Evolutionary conservation across 2,113 vertebrate genomes (phyloP).

Genomic region (Phocoena sinus): DNA sequence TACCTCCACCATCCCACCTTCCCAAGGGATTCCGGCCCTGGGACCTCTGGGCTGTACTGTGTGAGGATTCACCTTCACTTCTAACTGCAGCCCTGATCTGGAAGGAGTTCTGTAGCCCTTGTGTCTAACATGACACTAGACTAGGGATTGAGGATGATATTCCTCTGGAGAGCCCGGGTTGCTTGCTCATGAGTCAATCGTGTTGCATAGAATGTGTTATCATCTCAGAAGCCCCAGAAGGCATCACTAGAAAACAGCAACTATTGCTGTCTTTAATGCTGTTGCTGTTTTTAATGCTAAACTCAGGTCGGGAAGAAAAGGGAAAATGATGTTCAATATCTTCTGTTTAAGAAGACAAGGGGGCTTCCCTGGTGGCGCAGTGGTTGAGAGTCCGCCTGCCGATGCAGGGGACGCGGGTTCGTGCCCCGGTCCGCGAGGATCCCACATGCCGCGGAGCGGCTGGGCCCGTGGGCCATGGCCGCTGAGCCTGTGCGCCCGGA

Average conservation of each 20-base stretch:
- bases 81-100: not conserved
- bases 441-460: too few relatives aligned
- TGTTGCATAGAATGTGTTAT: not conserved
- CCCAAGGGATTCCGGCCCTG: not conserved
- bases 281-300: not conserved
- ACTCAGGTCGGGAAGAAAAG: not conserved
- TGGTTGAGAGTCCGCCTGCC: too few relatives aligned
- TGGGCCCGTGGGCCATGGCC: too few relatives aligned
- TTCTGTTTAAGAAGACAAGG: not conserved
- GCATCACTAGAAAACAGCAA: too few relatives aligned
- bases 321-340: not conserved
- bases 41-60: not conserved
- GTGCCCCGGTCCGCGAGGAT: too few relatives aligned
- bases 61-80: not conserved
- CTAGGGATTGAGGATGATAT: not conserved
- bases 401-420: too few relatives aligned
- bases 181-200: not conserved
- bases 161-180: not conserved
- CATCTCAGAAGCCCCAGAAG: not conserved
- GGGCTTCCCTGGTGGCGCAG: too few relatives aligned
- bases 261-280: not conserved
- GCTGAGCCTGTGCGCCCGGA: too few relatives aligned
- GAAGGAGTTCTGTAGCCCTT: not conserved
- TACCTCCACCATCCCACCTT: not conserved
- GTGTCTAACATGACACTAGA: not conserved